Evolutionary conservation across 2,888 invertebrate genomes (phyloP), one percentile per base, ranked within the genome.

Genomic region (Athripsodes cinereus): DNA sequence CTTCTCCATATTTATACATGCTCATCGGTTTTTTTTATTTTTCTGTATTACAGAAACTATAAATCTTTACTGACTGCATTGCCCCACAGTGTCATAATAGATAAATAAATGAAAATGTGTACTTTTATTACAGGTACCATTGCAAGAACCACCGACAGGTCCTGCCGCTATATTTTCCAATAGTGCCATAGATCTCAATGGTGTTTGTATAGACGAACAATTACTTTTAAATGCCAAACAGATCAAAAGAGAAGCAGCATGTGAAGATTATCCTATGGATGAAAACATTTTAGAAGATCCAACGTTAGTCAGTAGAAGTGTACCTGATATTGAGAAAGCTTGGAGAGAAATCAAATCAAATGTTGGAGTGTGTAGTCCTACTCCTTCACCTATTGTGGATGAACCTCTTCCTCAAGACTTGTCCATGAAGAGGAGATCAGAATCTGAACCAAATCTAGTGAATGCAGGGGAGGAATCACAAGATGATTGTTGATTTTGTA

Each of bases 161-260:
- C 83, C 87, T 2, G 85, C 88, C 8, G 87, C 90, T 1, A 84
- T 93, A 61, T 90, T 92, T 71, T 90, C 91, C 1, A 93, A 94
- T 69, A 92, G 92, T 68, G 89, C 90, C 11, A 91, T 90, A 1
- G 90, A 88, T 68, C 73, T 91, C 52, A 89, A 90, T 66, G 90
- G 89, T 67, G 88, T 90, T 5, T 88, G 87, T 65, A 76, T 93
- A 11, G 92, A 91, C 69, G 92, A 92, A 67, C 87, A 87, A 66
- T 71, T 87, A 54, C 68, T 85, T 26, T 79, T 82, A 70, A 78
- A 70, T 52, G 67, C 65, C 60, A 59, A 67, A 20, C 79, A 76
- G 62, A 74, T 74, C 53, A 76, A 75, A 65, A 75, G 73, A 60
- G 79, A 80, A 65, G 65, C 71, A 2, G 68, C 64, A 0, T n/a